Evolutionary conservation across 2,797 vertebrate species (phyloP).

Genomic region (Diglossa cyanea): DNA sequence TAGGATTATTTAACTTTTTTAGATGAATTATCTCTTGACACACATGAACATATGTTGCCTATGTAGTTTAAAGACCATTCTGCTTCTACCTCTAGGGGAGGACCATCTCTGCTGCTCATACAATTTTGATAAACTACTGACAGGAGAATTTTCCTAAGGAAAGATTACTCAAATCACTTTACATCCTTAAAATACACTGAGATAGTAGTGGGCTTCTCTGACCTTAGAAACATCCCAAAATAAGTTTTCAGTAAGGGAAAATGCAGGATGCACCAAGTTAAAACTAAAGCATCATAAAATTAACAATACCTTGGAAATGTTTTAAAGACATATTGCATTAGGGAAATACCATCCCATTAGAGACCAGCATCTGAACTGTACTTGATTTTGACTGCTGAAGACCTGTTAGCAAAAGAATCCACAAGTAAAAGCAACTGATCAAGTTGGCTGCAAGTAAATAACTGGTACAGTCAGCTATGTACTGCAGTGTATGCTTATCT

Average conservation of each 20-base stretch:
- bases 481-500: background rate
- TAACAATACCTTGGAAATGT: background rate
- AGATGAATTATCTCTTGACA: background rate
- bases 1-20: background rate
- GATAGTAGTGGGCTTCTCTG: background rate
- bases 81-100: background rate
- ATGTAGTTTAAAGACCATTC: slow-evolving; percentile 25
- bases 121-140: background rate
- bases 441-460: background rate
- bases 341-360: background rate
- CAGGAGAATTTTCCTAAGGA: background rate
- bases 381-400: background rate
- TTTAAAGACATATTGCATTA: background rate
- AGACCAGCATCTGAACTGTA: background rate
- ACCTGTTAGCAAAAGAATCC: slow-evolving; percentile 29
- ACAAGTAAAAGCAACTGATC: slow-evolving; percentile 26
- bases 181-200: background rate
- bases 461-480: background rate
- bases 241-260: slow-evolving; percentile 8
- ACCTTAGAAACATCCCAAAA: background rate
- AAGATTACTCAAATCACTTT: background rate
- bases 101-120: background rate
- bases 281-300: background rate
- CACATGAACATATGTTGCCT: background rate
- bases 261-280: background rate